These are phyloP conservation scores for Anoplopoma fimbria DNA, from an alignment of 2,113 vertebrate genomes.

Conservation along the genomic window DNA sequence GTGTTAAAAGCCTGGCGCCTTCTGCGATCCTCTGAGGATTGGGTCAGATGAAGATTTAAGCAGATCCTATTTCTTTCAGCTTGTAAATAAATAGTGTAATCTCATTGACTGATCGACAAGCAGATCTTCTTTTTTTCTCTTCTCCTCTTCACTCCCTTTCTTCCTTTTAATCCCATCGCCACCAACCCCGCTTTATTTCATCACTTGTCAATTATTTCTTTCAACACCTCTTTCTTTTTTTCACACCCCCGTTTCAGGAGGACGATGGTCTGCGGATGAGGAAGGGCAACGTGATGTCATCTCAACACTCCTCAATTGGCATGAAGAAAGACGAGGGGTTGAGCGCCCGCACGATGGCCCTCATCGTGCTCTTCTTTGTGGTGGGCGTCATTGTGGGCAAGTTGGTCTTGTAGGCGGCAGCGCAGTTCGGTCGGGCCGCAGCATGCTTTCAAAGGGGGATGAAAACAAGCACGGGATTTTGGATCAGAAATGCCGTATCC, in stretches of 20 bases:
- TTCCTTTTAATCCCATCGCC: slow-evolving; percentile 4
- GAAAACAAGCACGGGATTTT: slow-evolving; percentile 79
- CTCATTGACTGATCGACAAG: slow-evolving; percentile 54
- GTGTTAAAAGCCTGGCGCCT: slow-evolving; percentile 77
- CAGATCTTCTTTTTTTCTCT: slow-evolving; percentile 1
- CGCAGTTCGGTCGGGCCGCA: slow-evolving; percentile 42
- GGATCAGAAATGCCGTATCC: slow-evolving; percentile 87
- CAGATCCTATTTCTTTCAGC: slow-evolving; percentile 69
- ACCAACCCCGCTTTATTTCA: background rate
- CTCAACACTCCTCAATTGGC: slow-evolving; percentile 84
- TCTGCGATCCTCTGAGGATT: slow-evolving; percentile 52
- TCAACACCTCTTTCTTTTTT: background rate
- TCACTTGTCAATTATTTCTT: slow-evolving; percentile 12
- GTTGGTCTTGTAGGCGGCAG: slow-evolving; percentile 92
- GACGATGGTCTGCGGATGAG: slow-evolving; percentile 95
- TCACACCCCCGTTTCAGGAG: slow-evolving; percentile 82
- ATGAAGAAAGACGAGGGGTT: slow-evolving; percentile 91
- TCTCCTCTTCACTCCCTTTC: background rate
- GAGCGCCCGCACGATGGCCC: slow-evolving; percentile 89
- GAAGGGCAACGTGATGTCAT: slow-evolving; percentile 88
- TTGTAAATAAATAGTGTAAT: slow-evolving; percentile 61
- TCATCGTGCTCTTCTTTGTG: slow-evolving; percentile 95
- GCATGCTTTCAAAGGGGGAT: slow-evolving; percentile 86
- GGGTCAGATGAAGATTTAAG: slow-evolving; percentile 66
- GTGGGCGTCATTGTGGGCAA: slow-evolving; percentile 95